These are phyloP conservation scores for Coracopsis vasa DNA, from an alignment of 2,113 vertebrate genomes.

Conservation along the genomic window DNA sequence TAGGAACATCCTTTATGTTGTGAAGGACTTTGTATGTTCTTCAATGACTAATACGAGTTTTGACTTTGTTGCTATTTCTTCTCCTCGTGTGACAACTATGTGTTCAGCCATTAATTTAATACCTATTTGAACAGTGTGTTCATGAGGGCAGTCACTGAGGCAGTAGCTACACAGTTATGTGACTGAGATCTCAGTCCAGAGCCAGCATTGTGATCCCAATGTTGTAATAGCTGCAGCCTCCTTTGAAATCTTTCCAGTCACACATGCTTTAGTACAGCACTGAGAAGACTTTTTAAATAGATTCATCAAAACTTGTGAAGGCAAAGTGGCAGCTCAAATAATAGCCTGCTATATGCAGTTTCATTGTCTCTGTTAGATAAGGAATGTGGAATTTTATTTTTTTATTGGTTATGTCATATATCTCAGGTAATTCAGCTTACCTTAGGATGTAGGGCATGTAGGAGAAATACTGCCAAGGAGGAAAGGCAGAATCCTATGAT, in stretches of 20 bases:
- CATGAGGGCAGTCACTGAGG: background rate
- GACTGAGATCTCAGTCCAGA: background rate
- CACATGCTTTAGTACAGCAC: background rate
- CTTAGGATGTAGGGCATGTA: background rate
- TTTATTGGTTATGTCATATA: background rate
- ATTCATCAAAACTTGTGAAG: conserved; percentile 43
- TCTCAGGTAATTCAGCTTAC: background rate
- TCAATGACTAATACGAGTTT: background rate
- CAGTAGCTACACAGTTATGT: background rate
- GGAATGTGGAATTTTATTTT: conserved; percentile 1
- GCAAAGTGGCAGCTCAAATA: conserved; percentile 59
- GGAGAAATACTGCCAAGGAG: background rate
- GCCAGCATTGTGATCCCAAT: background rate
- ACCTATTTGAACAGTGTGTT: background rate
- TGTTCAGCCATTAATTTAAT: background rate
- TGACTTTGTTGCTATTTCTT: background rate
- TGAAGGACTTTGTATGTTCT: background rate
- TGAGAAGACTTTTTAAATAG: conserved; percentile 54
- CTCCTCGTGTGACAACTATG: background rate
- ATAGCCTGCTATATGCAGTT: conserved; percentile 48
- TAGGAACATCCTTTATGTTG: background rate
- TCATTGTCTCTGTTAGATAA: conserved; percentile 21
- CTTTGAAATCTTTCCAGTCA: background rate
- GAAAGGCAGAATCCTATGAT: background rate
- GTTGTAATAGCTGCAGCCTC: conserved; percentile 2